Conservation (phyloP, 2,113 vertebrate species). For the Clinocottus analis region DNA sequence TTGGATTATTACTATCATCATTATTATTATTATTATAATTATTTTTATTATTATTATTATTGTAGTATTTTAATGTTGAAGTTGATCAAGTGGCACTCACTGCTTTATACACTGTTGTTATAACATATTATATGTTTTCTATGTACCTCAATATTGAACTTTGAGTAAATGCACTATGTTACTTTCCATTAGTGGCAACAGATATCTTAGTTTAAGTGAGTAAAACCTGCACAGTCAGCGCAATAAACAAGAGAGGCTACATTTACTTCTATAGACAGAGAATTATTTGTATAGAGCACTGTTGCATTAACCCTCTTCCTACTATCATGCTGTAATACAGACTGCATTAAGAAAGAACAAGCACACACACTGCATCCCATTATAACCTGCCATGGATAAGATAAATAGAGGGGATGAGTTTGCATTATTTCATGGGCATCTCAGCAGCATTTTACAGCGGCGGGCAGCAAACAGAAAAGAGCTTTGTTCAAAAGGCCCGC, state of each 20-base stretch:
- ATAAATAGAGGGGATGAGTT: slow-evolving; percentile 39
- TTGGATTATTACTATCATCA: neutral
- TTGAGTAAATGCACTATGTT: neutral
- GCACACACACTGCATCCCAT: slow-evolving; percentile 13
- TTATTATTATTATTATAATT: neutral
- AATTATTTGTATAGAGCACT: slow-evolving; percentile 2
- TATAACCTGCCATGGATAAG: slow-evolving; percentile 14
- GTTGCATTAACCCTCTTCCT: slow-evolving; percentile 20
- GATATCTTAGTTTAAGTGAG: slow-evolving; percentile 25
- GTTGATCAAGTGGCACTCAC: neutral
- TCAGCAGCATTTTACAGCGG: slow-evolving; percentile 43
- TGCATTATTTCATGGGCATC: slow-evolving; percentile 41
- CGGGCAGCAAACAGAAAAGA: neutral
- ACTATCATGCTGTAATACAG: slow-evolving; percentile 34
- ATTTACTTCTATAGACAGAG: slow-evolving; percentile 5
- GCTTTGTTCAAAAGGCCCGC: slow-evolving; percentile 23
- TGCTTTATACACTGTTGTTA: neutral
- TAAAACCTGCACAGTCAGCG: slow-evolving; percentile 43
- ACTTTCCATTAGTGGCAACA: neutral
- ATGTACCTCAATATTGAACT: neutral
- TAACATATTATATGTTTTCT: neutral
- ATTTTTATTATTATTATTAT: neutral
- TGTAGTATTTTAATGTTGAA: neutral
- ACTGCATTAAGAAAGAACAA: slow-evolving; percentile 46
- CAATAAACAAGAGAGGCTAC: slow-evolving; percentile 22